Conservation (phyloP, 2,113 vertebrate species). For the Atrichornis clamosus region DNA sequence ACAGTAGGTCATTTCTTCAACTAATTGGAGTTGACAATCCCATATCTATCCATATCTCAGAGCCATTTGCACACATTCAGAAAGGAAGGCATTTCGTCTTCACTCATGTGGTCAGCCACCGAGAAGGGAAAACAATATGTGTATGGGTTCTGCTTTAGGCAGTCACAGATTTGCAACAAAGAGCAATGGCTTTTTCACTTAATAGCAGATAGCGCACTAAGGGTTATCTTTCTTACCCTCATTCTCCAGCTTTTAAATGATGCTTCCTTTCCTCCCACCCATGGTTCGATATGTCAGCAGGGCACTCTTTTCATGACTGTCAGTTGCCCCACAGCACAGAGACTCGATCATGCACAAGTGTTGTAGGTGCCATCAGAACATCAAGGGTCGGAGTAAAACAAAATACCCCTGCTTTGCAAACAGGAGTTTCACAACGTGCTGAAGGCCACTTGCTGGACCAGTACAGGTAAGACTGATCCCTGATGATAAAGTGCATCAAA, state of each 20-base stretch:
- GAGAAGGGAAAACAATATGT: background rate
- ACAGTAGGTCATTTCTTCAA: conserved; percentile 22
- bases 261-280: background rate
- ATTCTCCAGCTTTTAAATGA: background rate
- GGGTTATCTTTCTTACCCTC: background rate
- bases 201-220: background rate
- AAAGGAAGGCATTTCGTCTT: background rate
- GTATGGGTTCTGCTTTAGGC: background rate
- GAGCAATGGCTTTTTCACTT: background rate
- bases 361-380: background rate
- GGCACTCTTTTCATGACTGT: background rate
- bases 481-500: background rate
- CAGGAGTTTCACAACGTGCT: background rate
- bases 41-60: conserved; percentile 34
- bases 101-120: background rate
- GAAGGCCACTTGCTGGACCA: background rate
- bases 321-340: background rate
- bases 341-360: background rate
- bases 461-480: background rate
- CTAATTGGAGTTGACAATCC: conserved; percentile 34
- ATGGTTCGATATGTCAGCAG: background rate
- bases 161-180: background rate
- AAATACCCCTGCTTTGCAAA: background rate
- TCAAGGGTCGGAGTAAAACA: background rate
- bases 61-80: background rate